Evolutionary conservation across 2,797 vertebrate species (phyloP).

Genomic region (Poeciliopsis paucimaculata): DNA sequence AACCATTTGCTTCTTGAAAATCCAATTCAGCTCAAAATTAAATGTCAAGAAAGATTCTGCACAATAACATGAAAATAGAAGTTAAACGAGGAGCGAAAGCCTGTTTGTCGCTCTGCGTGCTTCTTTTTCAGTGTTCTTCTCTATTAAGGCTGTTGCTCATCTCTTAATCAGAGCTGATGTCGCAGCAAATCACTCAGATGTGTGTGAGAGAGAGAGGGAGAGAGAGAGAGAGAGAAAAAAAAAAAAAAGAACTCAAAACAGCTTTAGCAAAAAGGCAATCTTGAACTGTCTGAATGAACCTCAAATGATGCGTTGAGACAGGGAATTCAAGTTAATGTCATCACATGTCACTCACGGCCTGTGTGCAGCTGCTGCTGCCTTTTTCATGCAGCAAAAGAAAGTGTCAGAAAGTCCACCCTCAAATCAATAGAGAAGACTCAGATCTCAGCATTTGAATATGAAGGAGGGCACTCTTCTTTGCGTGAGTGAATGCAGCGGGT

Average conservation of each 20-base stretch:
- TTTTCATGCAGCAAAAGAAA: slow-evolving; percentile 63
- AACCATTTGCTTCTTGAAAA: slow-evolving; percentile 30
- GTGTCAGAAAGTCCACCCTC: slow-evolving; percentile 57
- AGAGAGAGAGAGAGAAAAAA: slow-evolving; percentile 8
- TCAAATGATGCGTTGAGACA: slow-evolving; percentile 74
- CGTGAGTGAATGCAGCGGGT: slow-evolving; percentile 45
- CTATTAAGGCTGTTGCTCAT: slow-evolving; percentile 68
- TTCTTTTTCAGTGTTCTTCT: slow-evolving; percentile 49
- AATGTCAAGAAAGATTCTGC: slow-evolving; percentile 28
- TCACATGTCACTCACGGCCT: slow-evolving; percentile 74
- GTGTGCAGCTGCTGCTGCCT: slow-evolving; percentile 46
- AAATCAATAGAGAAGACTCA: slow-evolving; percentile 64
- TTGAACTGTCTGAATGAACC: slow-evolving; percentile 68
- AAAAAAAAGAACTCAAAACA: slow-evolving; percentile 59
- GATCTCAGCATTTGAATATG: slow-evolving; percentile 61
- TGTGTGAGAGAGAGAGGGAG: slow-evolving; percentile 13
- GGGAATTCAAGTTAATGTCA: slow-evolving; percentile 77
- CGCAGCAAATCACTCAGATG: slow-evolving; percentile 70
- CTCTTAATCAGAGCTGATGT: slow-evolving; percentile 75
- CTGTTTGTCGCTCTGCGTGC: slow-evolving; percentile 57
- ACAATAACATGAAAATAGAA: slow-evolving; percentile 27
- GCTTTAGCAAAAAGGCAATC: slow-evolving; percentile 71
- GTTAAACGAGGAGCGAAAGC: slow-evolving; percentile 40
- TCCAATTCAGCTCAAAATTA: slow-evolving; percentile 17
- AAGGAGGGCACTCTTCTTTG: slow-evolving; percentile 23